Evolutionary conservation across 2,888 invertebrate species (phyloP), one percentile per base, ranked within the genome.

Genomic region (Gandaritis pyraliata): DNA sequence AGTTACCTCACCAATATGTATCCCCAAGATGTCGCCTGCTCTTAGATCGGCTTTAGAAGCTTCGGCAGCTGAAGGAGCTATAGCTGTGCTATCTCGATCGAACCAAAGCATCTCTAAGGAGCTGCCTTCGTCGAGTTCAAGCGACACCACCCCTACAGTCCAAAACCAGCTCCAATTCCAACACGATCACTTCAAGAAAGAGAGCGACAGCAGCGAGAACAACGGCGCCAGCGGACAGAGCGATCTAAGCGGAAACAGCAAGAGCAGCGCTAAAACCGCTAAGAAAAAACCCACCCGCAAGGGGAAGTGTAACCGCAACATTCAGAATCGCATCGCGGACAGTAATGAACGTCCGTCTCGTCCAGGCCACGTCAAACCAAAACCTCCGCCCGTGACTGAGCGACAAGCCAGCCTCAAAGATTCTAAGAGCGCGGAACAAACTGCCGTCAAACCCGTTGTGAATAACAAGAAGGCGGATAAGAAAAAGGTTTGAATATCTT

Each of bases 81-180:
- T 46, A 38, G 29, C 33, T 8, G 36, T 43, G 43, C 11, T 43
- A 11, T 33, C 33, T 33, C 8, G 8, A 33, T 33, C 33, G 8
- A 33, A 33, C 33, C 33, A 5, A 33, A 33, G 10, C 33, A 33
- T 8, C 1, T 33, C 33, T 11, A 33, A 6, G 33, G 33, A 33
- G 0, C 16, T 43, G 16, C 43, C 43, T 16, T 43, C 43, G 11
- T 64, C 95, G 84, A 76, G 95, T 93, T 87, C 88, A 2, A 86
- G 87, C 51, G 89, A 89, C n/a, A 93, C 95, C 0, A 96, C 96
- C 88, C 94, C 94, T 0, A 93, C 93, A 63, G 88, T 86, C 87
- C 0, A 74, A 18, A 69, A 78, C 47, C 87, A 87, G 59, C 68
- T 92, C 0, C 82, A 86, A 8, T 91, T 91, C 67, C 82, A 88